Conservation (phyloP, 2,888 invertebrate species). For the Stramonita haemastoma region DNA sequence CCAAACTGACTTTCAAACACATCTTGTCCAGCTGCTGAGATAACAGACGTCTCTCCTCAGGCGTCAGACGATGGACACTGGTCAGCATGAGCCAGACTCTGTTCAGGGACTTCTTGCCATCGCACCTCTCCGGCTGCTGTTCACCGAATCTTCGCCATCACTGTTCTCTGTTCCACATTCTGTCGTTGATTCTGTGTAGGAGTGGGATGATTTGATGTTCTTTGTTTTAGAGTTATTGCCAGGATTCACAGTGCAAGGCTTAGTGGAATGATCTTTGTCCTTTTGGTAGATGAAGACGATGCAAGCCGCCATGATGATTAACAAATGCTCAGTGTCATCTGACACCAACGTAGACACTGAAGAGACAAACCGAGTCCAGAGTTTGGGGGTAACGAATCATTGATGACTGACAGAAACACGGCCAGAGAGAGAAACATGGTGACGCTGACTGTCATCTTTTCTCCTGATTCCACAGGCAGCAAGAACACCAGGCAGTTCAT, state of each 20-base stretch:
- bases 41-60: not conserved
- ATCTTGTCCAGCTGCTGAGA: constrained; percentile 7
- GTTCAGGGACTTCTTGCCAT: not conserved
- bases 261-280: not conserved
- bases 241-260: not conserved
- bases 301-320: not conserved
- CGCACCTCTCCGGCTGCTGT: too few species aligned
- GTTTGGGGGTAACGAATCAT: not conserved
- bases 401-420: not conserved
- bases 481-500: constrained; percentile 8
- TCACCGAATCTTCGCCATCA: not conserved
- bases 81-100: not conserved
- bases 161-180: not conserved
- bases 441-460: constrained; percentile 28
- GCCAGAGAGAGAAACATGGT: not conserved
- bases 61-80: not conserved
- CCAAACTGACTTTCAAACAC: constrained; percentile 23
- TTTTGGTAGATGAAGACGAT: not conserved
- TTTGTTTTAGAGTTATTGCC: not conserved
- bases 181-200: not conserved
- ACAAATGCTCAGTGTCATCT: not conserved
- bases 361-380: constrained; percentile 7
- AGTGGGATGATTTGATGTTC: not conserved
- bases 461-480: not conserved
- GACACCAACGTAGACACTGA: constrained; percentile 25